Conservation (phyloP, 2,113 vertebrate species). For the Vidua macroura region DNA sequence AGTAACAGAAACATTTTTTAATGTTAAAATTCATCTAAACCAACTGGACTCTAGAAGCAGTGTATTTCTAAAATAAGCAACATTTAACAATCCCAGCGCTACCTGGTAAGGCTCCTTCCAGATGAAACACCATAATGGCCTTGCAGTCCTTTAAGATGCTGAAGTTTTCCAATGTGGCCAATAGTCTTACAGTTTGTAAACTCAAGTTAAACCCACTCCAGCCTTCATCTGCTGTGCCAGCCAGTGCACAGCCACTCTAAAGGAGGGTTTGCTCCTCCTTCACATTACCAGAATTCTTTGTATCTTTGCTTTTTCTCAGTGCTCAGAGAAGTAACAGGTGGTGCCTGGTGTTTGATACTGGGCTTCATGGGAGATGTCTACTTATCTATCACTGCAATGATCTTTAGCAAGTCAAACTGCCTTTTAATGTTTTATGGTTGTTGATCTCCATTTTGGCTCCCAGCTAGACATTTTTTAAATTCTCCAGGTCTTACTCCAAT, state of each 20-base stretch:
- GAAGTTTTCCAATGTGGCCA: neutral
- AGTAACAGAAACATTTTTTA: neutral
- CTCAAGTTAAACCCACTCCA: neutral
- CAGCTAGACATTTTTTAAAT: constrained; percentile 57
- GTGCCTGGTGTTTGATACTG: constrained; percentile 37
- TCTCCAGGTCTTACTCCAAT: constrained; percentile 30
- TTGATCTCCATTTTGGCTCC: constrained; percentile 43
- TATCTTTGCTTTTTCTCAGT: neutral
- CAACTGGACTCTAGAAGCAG: neutral
- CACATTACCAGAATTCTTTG: constrained; percentile 11
- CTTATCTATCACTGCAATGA: constrained; percentile 24
- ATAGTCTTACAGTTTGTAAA: neutral
- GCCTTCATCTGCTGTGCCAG: neutral
- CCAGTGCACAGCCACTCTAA: neutral
- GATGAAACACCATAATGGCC: neutral
- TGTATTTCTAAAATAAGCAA: neutral
- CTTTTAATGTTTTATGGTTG: constrained; percentile 41
- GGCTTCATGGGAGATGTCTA: neutral
- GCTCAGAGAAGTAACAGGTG: constrained; percentile 32
- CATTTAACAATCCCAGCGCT: neutral
- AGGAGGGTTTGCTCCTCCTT: neutral
- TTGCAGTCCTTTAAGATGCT: neutral
- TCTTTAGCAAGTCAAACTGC: constrained; percentile 31
- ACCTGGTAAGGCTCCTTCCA: neutral
- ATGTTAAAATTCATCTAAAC: neutral